These are phyloP conservation scores for Myrmecophaga tridactyla DNA, from an alignment of 2,113 vertebrate species.

Conservation along the genomic window DNA sequence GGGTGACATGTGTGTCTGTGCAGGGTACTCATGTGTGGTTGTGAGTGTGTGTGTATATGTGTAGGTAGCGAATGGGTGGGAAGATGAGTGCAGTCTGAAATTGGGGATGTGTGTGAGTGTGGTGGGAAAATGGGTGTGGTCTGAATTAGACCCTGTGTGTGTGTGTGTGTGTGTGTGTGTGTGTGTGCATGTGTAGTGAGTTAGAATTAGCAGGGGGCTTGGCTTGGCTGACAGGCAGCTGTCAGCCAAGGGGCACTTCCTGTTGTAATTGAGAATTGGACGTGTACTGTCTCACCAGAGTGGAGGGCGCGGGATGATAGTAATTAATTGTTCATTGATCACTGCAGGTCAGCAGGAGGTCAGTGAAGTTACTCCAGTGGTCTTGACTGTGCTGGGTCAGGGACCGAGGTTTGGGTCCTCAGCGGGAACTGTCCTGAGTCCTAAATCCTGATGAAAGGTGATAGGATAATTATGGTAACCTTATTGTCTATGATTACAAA, in stretches of 20 bases:
- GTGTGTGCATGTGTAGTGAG: neutral
- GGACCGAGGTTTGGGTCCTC: constrained; percentile 39
- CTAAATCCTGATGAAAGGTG: constrained; percentile 59
- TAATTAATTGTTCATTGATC: constrained; percentile 86
- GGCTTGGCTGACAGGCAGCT: constrained; percentile 74
- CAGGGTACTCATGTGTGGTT: neutral
- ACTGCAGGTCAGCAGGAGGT: constrained; percentile 74
- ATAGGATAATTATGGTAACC: constrained; percentile 65
- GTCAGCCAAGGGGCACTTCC: constrained; percentile 77
- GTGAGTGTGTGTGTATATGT: fast-evolving
- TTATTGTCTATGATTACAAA: constrained; percentile 56
- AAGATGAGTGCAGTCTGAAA: neutral
- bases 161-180: neutral
- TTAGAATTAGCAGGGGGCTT: constrained; percentile 10
- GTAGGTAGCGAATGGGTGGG: neutral
- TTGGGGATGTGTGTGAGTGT: neutral
- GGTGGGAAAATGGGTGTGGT: neutral
- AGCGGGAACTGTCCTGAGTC: constrained; percentile 50
- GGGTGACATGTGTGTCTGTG: neutral
- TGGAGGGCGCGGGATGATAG: constrained; percentile 78
- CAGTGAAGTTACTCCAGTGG: constrained; percentile 64
- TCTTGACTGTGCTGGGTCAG: constrained; percentile 45
- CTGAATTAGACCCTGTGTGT: neutral
- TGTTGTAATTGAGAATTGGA: constrained; percentile 81
- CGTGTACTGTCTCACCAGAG: constrained; percentile 72